Evolutionary conservation across 2,888 invertebrate species (phyloP).

Genomic region (Troides oblongomaculatus): DNA sequence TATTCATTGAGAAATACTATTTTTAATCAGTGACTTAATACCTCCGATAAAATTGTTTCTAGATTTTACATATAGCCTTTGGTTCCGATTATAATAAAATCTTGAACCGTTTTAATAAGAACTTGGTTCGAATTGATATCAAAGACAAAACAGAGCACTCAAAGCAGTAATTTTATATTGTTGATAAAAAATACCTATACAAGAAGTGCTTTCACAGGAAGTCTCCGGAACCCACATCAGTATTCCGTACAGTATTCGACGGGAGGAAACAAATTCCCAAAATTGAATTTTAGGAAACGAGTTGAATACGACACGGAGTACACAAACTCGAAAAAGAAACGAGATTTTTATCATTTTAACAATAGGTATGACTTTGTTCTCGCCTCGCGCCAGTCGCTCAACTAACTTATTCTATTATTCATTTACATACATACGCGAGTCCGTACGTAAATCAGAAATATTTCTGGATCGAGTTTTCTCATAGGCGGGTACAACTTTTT

Average conservation of each 20-base stretch:
- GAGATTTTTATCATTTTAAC: constrained; percentile 73
- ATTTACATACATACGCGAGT: constrained; percentile 29
- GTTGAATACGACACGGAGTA: constrained; percentile 77
- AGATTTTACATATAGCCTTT: neutral
- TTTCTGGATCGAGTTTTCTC: constrained; percentile 15
- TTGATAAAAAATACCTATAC: constrained; percentile 51
- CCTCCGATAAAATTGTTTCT: neutral
- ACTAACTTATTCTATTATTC: constrained; percentile 31
- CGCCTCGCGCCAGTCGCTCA: constrained; percentile 30
- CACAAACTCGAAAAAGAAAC: constrained; percentile 71
- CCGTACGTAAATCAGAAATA: constrained; percentile 27
- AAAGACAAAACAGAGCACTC: constrained; percentile 25
- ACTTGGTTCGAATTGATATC: constrained; percentile 6
- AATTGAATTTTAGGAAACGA: constrained; percentile 80
- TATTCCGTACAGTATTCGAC: constrained; percentile 71
- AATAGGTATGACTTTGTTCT: constrained; percentile 57
- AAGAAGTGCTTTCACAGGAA: constrained; percentile 49
- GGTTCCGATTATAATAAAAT: neutral
- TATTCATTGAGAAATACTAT: too few species aligned
- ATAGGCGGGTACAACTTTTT: neutral
- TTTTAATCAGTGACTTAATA: too few species aligned
- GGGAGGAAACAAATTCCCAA: constrained; percentile 79
- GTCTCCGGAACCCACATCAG: constrained; percentile 60
- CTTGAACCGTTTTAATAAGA: neutral
- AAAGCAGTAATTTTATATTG: constrained; percentile 43